Conservation (phyloP, 2,888 invertebrate species). For the Rhopalosiphum nymphaeae region DNA sequence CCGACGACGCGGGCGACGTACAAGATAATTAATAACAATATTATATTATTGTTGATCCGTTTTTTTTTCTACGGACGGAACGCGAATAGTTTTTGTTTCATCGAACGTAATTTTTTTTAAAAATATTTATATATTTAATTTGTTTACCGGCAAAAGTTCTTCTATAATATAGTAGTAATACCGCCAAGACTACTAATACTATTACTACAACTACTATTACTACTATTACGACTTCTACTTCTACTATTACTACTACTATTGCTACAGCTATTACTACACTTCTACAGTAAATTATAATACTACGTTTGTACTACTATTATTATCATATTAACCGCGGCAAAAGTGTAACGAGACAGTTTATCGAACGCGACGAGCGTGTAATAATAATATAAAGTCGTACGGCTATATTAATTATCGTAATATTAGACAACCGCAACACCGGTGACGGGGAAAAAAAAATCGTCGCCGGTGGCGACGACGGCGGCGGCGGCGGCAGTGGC, state of each 20-base stretch:
- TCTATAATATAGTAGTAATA: not conserved
- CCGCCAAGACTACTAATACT: not conserved
- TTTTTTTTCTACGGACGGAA: not conserved
- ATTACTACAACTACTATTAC: not conserved
- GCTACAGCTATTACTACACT: not conserved
- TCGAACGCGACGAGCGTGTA: not conserved
- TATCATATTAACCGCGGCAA: not conserved
- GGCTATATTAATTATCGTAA: not conserved
- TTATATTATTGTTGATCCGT: not conserved
- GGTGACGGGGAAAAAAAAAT: not conserved
- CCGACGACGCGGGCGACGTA: not conserved
- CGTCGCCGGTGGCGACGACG: not conserved
- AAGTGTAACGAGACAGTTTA: not conserved
- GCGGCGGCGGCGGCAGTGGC: not conserved
- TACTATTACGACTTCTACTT: not conserved
- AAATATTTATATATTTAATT: not conserved
- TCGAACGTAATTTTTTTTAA: not conserved
- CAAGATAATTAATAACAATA: not conserved
- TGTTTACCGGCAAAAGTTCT: not conserved
- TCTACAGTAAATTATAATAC: not conserved
- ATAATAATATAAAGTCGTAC: not conserved
- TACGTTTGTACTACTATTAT: not conserved
- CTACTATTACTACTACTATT: not conserved
- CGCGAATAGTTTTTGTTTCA: slow-evolving; percentile 5
- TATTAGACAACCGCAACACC: not conserved